Percentiles rank a stretch among this genome's conserved stretches.
Evolutionary conservation across 2,888 invertebrate genomes (phyloP).

Genomic region (Plutella xylostella): DNA sequence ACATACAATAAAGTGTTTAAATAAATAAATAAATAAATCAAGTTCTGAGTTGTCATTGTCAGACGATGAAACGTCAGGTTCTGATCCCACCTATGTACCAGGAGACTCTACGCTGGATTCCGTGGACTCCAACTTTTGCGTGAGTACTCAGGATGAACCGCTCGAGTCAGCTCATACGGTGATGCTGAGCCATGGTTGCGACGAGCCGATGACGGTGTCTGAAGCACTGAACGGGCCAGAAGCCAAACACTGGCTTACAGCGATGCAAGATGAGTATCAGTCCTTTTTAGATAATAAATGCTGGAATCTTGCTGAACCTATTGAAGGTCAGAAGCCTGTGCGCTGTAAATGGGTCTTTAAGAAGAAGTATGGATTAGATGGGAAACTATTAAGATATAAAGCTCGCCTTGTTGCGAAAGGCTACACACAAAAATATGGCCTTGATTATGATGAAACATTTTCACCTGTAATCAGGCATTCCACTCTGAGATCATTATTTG

Average conservation of each 20-base stretch:
- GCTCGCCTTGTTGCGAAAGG: constrained; percentile 16
- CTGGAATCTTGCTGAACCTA: constrained; percentile 8
- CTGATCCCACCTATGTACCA: too few relatives aligned
- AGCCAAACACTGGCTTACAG: constrained; percentile 14
- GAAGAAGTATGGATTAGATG: constrained; percentile 10
- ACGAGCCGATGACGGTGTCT: too few relatives aligned
- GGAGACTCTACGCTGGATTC: too few relatives aligned
- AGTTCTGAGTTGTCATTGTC: too few relatives aligned
- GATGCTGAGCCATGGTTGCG: too few relatives aligned
- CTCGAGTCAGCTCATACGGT: too few relatives aligned
- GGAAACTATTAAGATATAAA: constrained; percentile 11
- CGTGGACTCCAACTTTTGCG: too few relatives aligned
- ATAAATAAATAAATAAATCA: too few relatives aligned
- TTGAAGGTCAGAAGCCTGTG: constrained; percentile 6
- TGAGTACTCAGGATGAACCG: too few relatives aligned
- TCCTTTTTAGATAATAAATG: neutral
- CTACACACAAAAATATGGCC: neutral
- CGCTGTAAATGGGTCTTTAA: constrained; percentile 14
- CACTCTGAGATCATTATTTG: neutral
- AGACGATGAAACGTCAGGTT: too few relatives aligned
- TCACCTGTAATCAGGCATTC: neutral
- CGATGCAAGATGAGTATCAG: constrained; percentile 9
- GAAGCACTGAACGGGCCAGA: too few relatives aligned
- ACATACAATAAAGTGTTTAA: too few relatives aligned
- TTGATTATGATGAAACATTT: neutral